Evolutionary conservation across 2,888 invertebrate species (phyloP), one percentile per base, ranked within the genome.

Genomic region (Nomada ferruginata): DNA sequence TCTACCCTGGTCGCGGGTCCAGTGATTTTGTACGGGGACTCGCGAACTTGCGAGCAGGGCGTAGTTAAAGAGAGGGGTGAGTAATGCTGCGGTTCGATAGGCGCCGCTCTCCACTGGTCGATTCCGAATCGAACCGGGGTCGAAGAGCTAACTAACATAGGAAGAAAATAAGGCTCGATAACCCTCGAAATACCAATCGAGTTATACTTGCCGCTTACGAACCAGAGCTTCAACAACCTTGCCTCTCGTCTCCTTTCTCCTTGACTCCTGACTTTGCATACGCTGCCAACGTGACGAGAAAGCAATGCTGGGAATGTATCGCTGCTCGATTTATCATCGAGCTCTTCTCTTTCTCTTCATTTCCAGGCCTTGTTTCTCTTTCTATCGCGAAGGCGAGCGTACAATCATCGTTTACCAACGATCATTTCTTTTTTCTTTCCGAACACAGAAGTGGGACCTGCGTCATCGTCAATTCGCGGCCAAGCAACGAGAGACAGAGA

Each of bases 121-220:
- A 26, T 53, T 36, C 5, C 26, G 23, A 53, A 47, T 29, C 53
- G 61, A 29, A 3, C 36, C 50, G 66, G 47, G 65, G 23, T 76
- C 76, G 76, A 74, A 11, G 60, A 53, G 63, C 55, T 57, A 66
- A 72, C 71, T 78, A 78, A 68, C 63, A 66, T 66, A 57, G 57
- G 57, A 73, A 79, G 78, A 77, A 80, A 80, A 66, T 50, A 66
- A 73, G 73, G 57, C 72, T 79, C 79, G 80, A 79, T 76, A 82
- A 82, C 82, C 80, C 82, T 82, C 75, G 80, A 82, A 80, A 80
- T 80, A 47, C 82, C 80, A 76, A 68, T 79, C 82, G 80, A 80
- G 76, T 80, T 82, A 82, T 72, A 76, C 82, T 61, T 29, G 80
- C 82, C 63, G 75, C 75, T 79, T 82, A 68, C 75, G 71, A 71